Percentiles rank a stretch among this genome's conserved stretches.
These are phyloP conservation scores for Actenoides hombroni DNA, from an alignment of 2,113 vertebrate genomes.

Conservation along the genomic window DNA sequence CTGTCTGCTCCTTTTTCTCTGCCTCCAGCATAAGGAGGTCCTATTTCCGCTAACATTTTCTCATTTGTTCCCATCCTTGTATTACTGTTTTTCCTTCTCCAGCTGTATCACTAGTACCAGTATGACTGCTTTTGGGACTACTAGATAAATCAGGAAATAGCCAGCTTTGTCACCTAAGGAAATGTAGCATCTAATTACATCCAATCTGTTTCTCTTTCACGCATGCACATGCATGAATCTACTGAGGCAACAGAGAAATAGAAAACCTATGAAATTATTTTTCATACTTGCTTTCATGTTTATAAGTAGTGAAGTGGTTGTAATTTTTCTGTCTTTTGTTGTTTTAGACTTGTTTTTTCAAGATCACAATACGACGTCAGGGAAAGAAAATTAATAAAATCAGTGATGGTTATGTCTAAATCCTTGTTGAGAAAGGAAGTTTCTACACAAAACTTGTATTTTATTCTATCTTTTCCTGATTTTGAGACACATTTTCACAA, in stretches of 20 bases:
- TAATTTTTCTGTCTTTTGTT: neutral
- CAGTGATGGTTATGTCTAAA: neutral
- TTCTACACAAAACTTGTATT: neutral
- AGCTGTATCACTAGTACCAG: neutral
- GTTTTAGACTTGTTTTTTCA: neutral
- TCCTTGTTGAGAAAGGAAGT: neutral
- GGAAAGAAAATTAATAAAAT: neutral
- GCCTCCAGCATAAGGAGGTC: neutral
- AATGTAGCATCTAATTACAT: neutral
- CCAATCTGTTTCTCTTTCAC: neutral
- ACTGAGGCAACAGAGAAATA: neutral
- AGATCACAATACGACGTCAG: neutral
- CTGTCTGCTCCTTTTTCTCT: neutral
- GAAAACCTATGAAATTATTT: neutral
- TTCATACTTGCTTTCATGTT: neutral
- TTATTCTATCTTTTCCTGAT: neutral
- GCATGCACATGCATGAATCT: neutral
- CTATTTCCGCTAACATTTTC: neutral
- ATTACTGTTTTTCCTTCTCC: neutral
- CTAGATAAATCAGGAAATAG: neutral
- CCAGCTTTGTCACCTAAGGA: neutral
- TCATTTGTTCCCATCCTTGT: neutral
- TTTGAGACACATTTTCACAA: neutral
- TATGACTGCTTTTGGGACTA: neutral
- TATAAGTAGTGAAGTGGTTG: neutral